These are phyloP conservation scores for Peromyscus attwateri DNA, from an alignment of 2,797 vertebrate species.

Conservation along the genomic window DNA sequence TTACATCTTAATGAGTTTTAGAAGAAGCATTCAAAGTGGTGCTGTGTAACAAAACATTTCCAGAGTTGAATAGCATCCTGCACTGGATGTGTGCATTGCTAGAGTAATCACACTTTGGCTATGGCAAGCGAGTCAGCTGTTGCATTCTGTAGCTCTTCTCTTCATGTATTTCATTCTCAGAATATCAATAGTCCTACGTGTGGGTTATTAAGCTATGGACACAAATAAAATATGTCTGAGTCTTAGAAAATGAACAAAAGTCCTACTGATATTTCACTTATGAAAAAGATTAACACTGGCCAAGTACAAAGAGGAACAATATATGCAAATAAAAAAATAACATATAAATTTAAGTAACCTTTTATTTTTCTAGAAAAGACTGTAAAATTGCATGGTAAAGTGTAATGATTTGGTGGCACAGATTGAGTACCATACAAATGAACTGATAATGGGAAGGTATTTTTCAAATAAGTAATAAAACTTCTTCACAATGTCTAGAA, in stretches of 20 bases:
- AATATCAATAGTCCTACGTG: too few relatives aligned
- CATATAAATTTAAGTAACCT: not conserved
- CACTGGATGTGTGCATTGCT: rapidly evolving
- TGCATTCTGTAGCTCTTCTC: not conserved
- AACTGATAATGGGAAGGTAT: not conserved
- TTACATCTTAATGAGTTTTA: not conserved
- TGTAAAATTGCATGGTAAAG: not conserved
- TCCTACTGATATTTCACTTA: not conserved
- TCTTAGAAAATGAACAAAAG: not conserved
- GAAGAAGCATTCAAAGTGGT: not conserved
- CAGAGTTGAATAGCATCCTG: too few relatives aligned
- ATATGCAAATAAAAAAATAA: not conserved
- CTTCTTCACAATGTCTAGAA: not conserved
- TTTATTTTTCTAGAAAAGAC: not conserved
- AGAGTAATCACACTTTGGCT: not conserved
- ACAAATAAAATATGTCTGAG: not conserved
- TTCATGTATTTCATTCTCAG: not conserved
- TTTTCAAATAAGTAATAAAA: not conserved
- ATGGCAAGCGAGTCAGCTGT: not conserved
- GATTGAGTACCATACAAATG: not conserved
- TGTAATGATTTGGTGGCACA: not conserved
- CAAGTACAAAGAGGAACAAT: not conserved
- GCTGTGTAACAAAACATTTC: not conserved
- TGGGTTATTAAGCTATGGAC: not conserved
- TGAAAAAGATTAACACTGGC: not conserved